Evolutionary conservation across 2,797 vertebrate species (phyloP).

Genomic region (Pangasius larnaudii): DNA sequence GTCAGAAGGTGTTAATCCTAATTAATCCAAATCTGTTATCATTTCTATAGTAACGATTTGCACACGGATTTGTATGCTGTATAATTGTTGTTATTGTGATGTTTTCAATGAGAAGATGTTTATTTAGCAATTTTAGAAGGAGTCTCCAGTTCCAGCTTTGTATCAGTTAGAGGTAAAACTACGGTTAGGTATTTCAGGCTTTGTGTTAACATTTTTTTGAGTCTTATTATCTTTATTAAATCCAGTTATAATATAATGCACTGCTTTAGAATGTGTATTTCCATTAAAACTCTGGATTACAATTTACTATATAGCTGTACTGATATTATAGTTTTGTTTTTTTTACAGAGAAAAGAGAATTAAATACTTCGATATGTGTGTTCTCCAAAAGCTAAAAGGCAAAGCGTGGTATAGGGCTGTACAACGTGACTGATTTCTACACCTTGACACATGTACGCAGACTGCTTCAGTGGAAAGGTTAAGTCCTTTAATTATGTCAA

Average conservation of each 20-base stretch:
- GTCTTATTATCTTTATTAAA: background rate
- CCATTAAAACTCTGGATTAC: background rate
- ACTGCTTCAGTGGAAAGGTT: slow-evolving; percentile 38
- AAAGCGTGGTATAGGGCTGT: slow-evolving; percentile 11
- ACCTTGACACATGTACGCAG: slow-evolving; percentile 19
- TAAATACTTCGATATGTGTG: background rate
- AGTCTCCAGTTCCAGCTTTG: background rate
- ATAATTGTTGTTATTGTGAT: background rate
- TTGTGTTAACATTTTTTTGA: background rate
- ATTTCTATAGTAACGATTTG: background rate
- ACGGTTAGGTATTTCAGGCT: background rate
- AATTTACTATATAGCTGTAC: background rate
- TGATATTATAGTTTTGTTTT: background rate
- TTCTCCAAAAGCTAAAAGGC: slow-evolving; percentile 1
- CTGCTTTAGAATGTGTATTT: background rate
- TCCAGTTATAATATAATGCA: background rate
- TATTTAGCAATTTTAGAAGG: background rate
- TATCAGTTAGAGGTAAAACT: background rate
- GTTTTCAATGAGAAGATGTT: background rate
- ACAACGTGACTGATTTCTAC: background rate
- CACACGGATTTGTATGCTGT: background rate
- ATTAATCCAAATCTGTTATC: background rate
- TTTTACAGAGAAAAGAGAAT: background rate
- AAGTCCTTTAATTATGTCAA: slow-evolving; percentile 44
- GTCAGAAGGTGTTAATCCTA: too few species aligned